These are phyloP conservation scores for Pyrgus malvae DNA, from an alignment of 2,888 invertebrate species.

Conservation along the genomic window DNA sequence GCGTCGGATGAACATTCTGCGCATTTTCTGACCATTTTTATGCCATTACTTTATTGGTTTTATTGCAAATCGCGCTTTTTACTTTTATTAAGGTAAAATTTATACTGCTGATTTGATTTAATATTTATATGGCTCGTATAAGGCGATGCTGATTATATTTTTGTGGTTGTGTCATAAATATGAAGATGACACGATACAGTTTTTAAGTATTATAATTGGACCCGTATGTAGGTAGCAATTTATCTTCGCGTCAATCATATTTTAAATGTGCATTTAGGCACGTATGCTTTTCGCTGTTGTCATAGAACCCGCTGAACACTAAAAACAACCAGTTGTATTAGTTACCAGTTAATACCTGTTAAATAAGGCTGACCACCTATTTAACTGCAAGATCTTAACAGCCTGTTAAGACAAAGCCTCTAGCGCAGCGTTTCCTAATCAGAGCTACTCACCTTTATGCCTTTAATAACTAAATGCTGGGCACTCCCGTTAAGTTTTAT, in stretches of 20 bases:
- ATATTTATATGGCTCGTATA: conserved; percentile 4
- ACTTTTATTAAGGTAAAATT: conserved; percentile 12
- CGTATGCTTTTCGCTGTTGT: too few species aligned
- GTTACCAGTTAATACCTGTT: neutral
- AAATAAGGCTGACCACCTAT: neutral
- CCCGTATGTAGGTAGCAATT: neutral
- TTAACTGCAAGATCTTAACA: conserved; percentile 4
- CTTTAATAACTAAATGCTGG: conserved; percentile 26
- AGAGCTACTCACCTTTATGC: conserved; percentile 24
- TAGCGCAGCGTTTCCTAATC: conserved; percentile 21
- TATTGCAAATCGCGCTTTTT: conserved; percentile 11
- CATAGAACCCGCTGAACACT: neutral
- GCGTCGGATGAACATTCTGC: conserved; percentile 17
- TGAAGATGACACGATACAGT: neutral
- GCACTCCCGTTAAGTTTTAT: conserved; percentile 29
- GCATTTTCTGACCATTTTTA: conserved; percentile 17
- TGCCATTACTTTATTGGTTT: conserved; percentile 24
- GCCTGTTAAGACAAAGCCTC: conserved; percentile 15
- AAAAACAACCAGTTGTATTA: neutral
- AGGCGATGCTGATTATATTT: neutral
- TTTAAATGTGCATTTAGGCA: too few species aligned
- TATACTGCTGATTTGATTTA: conserved; percentile 3
- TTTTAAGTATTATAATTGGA: neutral
- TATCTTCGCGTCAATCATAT: too few species aligned
- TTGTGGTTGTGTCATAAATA: neutral